phyloP scores from a whole-genome alignment of 2,797 vertebrate species.

The Sebastes cheni region DNA sequence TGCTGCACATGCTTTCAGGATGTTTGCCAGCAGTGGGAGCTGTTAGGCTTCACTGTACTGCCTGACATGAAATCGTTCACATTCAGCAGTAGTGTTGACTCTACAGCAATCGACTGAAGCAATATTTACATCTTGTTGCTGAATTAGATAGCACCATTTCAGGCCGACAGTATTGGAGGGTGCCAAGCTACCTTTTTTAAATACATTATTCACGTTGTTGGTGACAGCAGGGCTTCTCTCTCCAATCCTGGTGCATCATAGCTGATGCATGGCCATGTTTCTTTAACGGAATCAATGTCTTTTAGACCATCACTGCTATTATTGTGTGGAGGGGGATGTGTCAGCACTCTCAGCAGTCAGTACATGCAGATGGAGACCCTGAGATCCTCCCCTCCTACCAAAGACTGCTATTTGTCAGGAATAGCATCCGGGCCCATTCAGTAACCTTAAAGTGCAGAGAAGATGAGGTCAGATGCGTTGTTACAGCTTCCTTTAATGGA shows the following conservation, averaged over 20 bases:
- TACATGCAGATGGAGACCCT: conserved; percentile 28
- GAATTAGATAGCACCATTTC: conserved; percentile 27
- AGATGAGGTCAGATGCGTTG: conserved; percentile 50
- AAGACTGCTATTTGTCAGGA: conserved; percentile 37
- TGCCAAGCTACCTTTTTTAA: conserved; percentile 4
- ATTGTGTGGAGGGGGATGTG: not conserved
- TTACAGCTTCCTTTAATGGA: conserved; percentile 28
- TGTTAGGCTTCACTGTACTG: conserved; percentile 45
- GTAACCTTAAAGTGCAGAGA: conserved; percentile 10
- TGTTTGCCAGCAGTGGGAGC: conserved; percentile 72
- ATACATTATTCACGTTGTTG: conserved; percentile 19
- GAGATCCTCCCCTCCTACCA: conserved; percentile 15
- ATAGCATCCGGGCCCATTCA: conserved; percentile 23
- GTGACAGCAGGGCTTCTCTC: not conserved
- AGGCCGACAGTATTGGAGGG: not conserved
- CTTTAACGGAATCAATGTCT: conserved; percentile 18
- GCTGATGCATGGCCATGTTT: conserved; percentile 14
- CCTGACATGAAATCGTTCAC: conserved; percentile 8
- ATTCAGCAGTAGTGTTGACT: conserved; percentile 49
- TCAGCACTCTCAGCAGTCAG: conserved; percentile 1
- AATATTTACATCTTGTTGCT: conserved; percentile 48
- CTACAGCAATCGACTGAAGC: conserved; percentile 36
- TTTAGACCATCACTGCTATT: conserved; percentile 25
- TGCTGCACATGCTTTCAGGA: not conserved
- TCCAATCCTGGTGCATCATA: not conserved